Conservation (phyloP, 2,888 invertebrate species). For the Chelonus formosanus region DNA sequence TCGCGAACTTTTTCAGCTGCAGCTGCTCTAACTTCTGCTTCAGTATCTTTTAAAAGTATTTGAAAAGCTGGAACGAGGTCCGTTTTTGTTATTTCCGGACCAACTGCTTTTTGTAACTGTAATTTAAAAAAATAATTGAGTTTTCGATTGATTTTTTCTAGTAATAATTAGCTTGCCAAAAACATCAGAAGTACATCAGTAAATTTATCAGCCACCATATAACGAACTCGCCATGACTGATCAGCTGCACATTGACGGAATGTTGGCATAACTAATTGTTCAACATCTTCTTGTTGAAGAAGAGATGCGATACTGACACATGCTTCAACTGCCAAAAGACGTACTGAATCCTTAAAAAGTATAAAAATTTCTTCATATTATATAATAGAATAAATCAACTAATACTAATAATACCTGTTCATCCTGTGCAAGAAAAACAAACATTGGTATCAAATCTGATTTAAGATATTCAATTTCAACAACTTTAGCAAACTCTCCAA, state of each 20-base stretch:
- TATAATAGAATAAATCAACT: too few species aligned
- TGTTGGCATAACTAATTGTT: constrained; percentile 94
- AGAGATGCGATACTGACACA: constrained; percentile 94
- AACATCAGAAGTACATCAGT: constrained; percentile 67
- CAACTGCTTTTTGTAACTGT: constrained; percentile 90
- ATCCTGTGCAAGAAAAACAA: constrained; percentile 94
- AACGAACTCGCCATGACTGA: constrained; percentile 86
- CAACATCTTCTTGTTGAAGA: constrained; percentile 83
- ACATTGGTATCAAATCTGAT: constrained; percentile 96
- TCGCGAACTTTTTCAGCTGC: constrained; percentile 94
- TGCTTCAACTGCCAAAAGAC: constrained; percentile 95
- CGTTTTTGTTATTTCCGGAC: constrained; percentile 92
- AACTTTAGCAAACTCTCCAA: constrained; percentile 97
- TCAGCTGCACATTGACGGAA: constrained; percentile 89
- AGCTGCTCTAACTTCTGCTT: constrained; percentile 97
- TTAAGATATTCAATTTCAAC: constrained; percentile 96
- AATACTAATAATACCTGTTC: constrained; percentile 73
- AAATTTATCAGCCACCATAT: constrained; percentile 89
- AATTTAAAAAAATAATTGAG: not conserved
- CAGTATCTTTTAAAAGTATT: constrained; percentile 93
- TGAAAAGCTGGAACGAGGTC: constrained; percentile 92
- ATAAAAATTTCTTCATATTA: not conserved
- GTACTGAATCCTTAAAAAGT: constrained; percentile 84
- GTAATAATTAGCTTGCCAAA: too few species aligned
- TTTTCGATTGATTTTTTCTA: not conserved